A percentile compares a stretch with the other conserved stretches of the same genome.
Conservation (phyloP, 2,888 invertebrate genomes). For the Melieria omissa region DNA sequence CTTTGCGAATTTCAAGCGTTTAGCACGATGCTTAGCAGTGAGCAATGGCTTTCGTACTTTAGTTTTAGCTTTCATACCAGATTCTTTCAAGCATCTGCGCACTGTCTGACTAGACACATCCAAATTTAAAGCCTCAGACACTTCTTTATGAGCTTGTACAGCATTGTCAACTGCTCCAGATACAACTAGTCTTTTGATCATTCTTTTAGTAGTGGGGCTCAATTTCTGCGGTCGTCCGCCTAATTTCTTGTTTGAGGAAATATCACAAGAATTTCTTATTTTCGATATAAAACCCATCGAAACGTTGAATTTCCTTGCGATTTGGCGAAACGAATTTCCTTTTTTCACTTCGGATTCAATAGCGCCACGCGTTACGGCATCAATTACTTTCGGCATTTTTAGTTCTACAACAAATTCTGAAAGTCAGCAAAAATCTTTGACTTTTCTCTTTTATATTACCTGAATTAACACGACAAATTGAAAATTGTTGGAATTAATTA, state of each 20-base stretch:
- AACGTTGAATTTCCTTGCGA: too few relatives aligned
- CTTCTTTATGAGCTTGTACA: conserved; percentile 6
- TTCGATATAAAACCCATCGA: not conserved
- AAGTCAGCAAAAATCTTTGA: not conserved
- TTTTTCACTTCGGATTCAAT: not conserved
- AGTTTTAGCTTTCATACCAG: conserved; percentile 5
- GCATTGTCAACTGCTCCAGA: conserved; percentile 3
- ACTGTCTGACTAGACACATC: not conserved
- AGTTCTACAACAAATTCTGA: not conserved
- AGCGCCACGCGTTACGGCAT: not conserved
- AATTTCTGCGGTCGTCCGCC: not conserved
- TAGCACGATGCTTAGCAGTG: not conserved
- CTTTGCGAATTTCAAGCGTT: not conserved
- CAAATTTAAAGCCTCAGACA: not conserved
- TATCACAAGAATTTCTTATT: conserved; percentile 7
- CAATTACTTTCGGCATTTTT: conserved; percentile 8
- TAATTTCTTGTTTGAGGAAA: not conserved
- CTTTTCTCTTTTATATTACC: not conserved
- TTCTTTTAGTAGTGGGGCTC: not conserved
- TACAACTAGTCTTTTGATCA: not conserved
- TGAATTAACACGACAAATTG: not conserved
- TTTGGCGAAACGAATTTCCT: not conserved
- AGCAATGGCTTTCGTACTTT: conserved; percentile 7
- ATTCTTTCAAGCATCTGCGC: not conserved
- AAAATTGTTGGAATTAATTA: not conserved